phyloP scores from a whole-genome alignment of 2,888 invertebrate genomes.

The Uropetala carovei region DNA sequence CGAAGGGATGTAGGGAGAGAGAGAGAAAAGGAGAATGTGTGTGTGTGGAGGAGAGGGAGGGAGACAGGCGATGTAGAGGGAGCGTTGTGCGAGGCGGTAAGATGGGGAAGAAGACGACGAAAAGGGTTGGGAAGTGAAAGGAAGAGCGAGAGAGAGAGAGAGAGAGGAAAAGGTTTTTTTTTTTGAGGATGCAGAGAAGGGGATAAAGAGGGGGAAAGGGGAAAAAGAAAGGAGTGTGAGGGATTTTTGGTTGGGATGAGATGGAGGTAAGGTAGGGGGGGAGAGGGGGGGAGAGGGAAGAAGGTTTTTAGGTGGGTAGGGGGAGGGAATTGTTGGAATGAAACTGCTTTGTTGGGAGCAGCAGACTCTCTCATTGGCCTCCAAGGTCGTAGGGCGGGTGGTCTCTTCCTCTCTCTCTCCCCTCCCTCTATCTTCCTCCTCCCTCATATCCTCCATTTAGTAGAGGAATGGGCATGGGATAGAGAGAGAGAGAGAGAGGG shows the following conservation, averaged over 20 bases:
- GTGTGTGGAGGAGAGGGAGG: not conserved
- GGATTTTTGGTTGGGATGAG: no score
- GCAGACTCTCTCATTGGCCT: constrained; percentile 52
- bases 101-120: not conserved
- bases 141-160: not conserved
- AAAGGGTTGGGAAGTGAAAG: not conserved
- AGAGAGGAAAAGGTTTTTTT: not conserved
- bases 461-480: not conserved
- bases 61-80: not conserved
- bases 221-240: no score
- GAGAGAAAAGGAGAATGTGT: not conserved
- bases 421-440: no score
- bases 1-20: not conserved
- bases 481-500: not conserved
- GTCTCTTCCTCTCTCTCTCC: no score
- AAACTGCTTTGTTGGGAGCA: constrained; percentile 38
- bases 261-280: not conserved
- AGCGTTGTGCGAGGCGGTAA: not conserved
- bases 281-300: not conserved
- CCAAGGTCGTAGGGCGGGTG: constrained; percentile 59
- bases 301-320: not conserved
- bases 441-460: constrained; percentile 23
- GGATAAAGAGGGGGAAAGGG: no score
- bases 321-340: constrained; percentile 43
- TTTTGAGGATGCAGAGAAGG: no score